Evolutionary conservation across 2,797 vertebrate species (phyloP).

Genomic region (Chanos chanos): DNA sequence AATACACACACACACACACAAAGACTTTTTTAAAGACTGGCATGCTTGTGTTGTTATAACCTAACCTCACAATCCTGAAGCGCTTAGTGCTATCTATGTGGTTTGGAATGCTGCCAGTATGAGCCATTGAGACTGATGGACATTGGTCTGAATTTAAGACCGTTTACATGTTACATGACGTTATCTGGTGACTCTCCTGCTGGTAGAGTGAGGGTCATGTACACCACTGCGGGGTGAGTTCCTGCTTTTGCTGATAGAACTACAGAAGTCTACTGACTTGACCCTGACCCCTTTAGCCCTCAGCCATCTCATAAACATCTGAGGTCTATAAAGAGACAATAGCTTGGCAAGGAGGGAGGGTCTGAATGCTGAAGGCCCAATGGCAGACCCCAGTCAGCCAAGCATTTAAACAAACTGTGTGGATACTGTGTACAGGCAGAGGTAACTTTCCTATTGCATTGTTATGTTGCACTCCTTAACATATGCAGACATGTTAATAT

Average conservation of each 20-base stretch:
- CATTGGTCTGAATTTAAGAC: slow-evolving; percentile 26
- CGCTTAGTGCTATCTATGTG: background rate
- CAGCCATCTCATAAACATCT: slow-evolving; percentile 38
- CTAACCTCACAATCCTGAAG: background rate
- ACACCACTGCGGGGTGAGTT: slow-evolving; percentile 3
- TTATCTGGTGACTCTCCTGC: slow-evolving; percentile 24
- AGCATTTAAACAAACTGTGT: no score
- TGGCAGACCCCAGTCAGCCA: background rate
- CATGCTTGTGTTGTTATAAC: background rate
- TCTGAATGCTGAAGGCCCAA: slow-evolving; percentile 2
- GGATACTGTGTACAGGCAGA: no score
- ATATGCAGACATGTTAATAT: no score
- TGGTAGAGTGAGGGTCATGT: background rate
- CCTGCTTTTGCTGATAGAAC: slow-evolving; percentile 24
- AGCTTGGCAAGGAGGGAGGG: slow-evolving; percentile 1
- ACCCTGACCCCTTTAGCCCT: slow-evolving; percentile 33
- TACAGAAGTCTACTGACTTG: slow-evolving; percentile 41
- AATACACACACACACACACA: slow-evolving; percentile 40
- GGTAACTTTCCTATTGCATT: no score
- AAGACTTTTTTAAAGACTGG: slow-evolving; percentile 4
- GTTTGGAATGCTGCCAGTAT: background rate
- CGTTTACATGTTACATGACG: slow-evolving; percentile 20
- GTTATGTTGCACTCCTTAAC: no score
- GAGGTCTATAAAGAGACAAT: slow-evolving; percentile 42
- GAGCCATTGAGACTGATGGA: no score